phyloP scores from a whole-genome alignment of 2,797 vertebrate species.

The Nyctibius grandis region DNA sequence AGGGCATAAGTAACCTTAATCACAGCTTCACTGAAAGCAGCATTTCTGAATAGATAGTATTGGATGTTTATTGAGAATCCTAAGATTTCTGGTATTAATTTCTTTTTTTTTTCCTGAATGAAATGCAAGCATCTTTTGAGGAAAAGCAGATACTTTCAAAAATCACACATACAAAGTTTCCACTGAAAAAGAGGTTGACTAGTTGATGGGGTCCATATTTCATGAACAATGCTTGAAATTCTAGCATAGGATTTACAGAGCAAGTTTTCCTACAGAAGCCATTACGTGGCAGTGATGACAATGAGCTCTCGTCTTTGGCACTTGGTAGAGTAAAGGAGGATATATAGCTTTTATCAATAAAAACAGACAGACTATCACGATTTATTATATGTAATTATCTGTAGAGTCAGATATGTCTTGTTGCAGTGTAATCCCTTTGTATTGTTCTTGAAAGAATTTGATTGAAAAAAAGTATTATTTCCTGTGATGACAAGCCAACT shows the following conservation, averaged over 20 bases:
- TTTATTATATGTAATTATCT: neutral
- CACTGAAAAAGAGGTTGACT: neutral
- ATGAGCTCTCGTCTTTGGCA: neutral
- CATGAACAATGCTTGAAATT: neutral
- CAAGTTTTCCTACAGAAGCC: neutral
- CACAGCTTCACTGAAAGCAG: neutral
- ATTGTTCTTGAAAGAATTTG: neutral
- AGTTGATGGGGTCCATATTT: neutral
- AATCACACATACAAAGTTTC: neutral
- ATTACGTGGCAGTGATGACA: neutral
- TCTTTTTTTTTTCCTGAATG: neutral
- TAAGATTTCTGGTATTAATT: neutral
- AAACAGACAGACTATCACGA: fast-evolving
- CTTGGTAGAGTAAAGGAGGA: neutral
- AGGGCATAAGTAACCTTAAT: neutral
- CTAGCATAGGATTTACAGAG: neutral
- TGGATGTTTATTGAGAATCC: neutral
- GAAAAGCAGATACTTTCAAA: neutral
- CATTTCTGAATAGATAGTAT: neutral
- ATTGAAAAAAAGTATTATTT: neutral
- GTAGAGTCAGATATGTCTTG: neutral
- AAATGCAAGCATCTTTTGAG: neutral
- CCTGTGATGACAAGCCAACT: neutral
- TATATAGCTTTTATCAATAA: neutral
- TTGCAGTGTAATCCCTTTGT: neutral